phyloP scores from a whole-genome alignment of 1,140 invertebrate genomes.

The Halotydeus destructor region DNA sequence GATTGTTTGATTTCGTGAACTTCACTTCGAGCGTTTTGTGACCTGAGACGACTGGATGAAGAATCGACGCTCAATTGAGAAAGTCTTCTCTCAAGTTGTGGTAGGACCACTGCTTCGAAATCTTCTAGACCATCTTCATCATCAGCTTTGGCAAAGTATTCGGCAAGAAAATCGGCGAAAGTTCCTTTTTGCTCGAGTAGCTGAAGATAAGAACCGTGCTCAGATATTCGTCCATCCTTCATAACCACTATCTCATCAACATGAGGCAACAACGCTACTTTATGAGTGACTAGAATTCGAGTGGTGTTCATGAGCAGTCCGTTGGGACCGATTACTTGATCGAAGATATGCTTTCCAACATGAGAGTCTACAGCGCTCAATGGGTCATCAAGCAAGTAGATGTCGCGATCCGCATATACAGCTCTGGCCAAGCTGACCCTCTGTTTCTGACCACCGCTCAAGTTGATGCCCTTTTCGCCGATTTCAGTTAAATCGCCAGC shows the following conservation, averaged over 20 bases:
- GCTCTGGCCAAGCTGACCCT: constrained; percentile 19
- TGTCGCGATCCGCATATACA: constrained; percentile 19
- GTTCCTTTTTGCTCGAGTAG: constrained; percentile 20
- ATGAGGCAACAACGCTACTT: constrained; percentile 44
- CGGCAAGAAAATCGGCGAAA: constrained; percentile 22
- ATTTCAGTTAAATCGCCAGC: constrained; percentile 70
- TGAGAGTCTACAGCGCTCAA: constrained; percentile 67
- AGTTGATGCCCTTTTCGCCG: constrained; percentile 44
- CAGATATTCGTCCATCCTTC: constrained; percentile 37
- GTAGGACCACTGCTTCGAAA: background rate
- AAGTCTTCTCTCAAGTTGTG: background rate
- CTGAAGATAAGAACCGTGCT: constrained; percentile 28
- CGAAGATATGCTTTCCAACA: constrained; percentile 90
- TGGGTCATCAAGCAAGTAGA: constrained; percentile 28
- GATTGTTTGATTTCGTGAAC: too few species aligned
- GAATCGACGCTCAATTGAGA: too few species aligned
- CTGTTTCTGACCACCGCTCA: constrained; percentile 17
- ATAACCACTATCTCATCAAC: constrained; percentile 68
- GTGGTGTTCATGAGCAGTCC: constrained; percentile 49
- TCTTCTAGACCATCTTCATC: background rate
- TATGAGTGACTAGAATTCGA: constrained; percentile 18
- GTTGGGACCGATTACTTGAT: constrained; percentile 57
- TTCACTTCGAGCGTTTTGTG: too few species aligned
- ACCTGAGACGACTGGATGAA: too few species aligned
- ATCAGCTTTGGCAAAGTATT: constrained; percentile 31